Evolutionary conservation across 2,888 invertebrate species (phyloP), one percentile per base, ranked within the genome.

Genomic region (Heteromyza rotundicornis): DNA sequence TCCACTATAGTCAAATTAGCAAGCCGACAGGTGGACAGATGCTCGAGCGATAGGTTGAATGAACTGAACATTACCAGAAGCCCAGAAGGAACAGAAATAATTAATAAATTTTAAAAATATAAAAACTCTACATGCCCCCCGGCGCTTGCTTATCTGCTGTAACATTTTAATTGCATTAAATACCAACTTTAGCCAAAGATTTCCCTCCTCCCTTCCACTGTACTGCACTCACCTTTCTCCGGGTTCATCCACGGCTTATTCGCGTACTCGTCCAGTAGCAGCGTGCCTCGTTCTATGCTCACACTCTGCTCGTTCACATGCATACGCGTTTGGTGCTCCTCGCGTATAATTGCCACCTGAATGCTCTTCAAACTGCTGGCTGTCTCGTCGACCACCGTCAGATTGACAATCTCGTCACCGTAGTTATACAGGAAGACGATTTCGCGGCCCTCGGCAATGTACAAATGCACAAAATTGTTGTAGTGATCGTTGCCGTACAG

Each of bases 381-480:
- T 66, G 88, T 90, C 64, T 88, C 86, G 78, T 92, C 89, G 47
- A 89, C 87, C 1, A 95, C 89, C 51, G 91, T 90, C 73, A 94
- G 87, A 80, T 92, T 91, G 69, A 90, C 87, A 69, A 93, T 93
- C 83, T 90, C 90, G 73, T 92, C 89, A 68, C 89, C 91, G 67
- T 91, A 87, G 80, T 96, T 96, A 81, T 94, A 95, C 2, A 94
- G 84, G 76, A 94, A 94, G 49, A 94, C 89, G 22, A 95, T 90
- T 83, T 89, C 88, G 8, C 90, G 90, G 14, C 91, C 91, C 64
- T 90, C 90, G 67, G 90, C 89, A 64, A 95, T 89, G 81, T 92
- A 94, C 24, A 96, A 84, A 81, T 96, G 96, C 56, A 95, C 90
- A 80, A 96, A 96, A 82, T 97, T 97, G 79, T 96, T 96, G 63